A percentile compares a stretch with the other conserved stretches of the same genome.
These are phyloP conservation scores for Leptoclinus maculatus DNA, from an alignment of 2,797 vertebrate genomes.

Conservation along the genomic window DNA sequence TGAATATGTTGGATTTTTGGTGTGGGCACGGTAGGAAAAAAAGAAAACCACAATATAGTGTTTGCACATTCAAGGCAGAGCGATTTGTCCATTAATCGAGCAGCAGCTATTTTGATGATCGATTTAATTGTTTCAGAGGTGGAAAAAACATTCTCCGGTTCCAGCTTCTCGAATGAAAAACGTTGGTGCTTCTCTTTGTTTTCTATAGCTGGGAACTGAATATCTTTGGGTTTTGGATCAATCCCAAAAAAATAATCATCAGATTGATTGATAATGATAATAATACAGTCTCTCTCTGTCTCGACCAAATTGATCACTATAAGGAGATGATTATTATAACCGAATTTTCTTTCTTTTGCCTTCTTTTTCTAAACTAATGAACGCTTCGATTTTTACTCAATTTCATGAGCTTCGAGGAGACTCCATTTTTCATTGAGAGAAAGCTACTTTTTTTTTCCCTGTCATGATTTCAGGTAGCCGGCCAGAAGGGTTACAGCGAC, in stretches of 20 bases:
- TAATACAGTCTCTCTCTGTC: background rate
- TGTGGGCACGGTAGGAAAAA: conserved; percentile 35
- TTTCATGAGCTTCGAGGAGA: background rate
- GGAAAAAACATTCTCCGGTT: conserved; percentile 3
- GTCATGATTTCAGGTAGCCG: background rate
- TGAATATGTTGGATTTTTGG: conserved; percentile 58
- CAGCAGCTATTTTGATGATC: background rate
- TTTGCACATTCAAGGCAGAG: conserved; percentile 1
- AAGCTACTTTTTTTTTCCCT: background rate
- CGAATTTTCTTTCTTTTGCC: background rate
- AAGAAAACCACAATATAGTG: conserved; percentile 15
- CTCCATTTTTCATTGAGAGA: background rate
- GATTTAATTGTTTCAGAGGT: background rate
- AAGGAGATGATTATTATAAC: background rate
- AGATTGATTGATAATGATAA: conserved; percentile 6
- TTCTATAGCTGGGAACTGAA: background rate
- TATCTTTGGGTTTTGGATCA: background rate
- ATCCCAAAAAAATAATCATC: background rate
- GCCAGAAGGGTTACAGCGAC: background rate
- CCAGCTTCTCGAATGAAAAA: background rate
- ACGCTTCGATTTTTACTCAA: background rate
- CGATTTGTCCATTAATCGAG: background rate
- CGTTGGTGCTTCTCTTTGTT: background rate
- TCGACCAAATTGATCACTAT: background rate
- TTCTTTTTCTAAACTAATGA: background rate